phyloP scores from a whole-genome alignment of 2,113 vertebrate genomes.

The Leuciscus idus region DNA sequence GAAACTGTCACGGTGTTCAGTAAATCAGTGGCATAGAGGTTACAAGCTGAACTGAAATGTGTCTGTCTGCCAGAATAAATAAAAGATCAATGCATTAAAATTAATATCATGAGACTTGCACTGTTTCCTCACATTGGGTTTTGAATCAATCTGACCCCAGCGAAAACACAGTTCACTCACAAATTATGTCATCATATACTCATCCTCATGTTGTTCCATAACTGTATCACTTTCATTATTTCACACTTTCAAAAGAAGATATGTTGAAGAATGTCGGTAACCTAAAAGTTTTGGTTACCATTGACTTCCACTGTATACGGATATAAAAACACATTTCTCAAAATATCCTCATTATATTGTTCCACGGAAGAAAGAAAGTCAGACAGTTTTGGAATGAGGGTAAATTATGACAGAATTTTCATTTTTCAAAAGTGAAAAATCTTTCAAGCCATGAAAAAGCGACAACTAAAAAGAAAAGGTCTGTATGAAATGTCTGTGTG shows the following conservation, averaged over 20 bases:
- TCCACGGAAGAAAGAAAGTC: background rate
- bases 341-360: background rate
- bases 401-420: background rate
- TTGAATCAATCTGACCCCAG: background rate
- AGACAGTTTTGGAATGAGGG: background rate
- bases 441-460: background rate
- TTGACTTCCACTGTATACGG: background rate
- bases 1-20: background rate
- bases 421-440: background rate
- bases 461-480: background rate
- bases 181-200: background rate
- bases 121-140: background rate
- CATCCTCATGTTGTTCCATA: background rate
- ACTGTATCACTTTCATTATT: background rate
- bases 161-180: background rate
- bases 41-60: background rate
- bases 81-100: background rate
- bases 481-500: background rate
- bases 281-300: background rate
- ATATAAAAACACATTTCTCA: background rate
- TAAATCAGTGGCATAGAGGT: slow-evolving; percentile 6
- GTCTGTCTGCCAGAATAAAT: slow-evolving; percentile 14
- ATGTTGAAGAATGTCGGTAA: background rate
- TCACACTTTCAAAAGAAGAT: background rate
- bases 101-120: background rate